Evolutionary conservation across 2,113 vertebrate species (phyloP).

Genomic region (Python bivittatus): DNA sequence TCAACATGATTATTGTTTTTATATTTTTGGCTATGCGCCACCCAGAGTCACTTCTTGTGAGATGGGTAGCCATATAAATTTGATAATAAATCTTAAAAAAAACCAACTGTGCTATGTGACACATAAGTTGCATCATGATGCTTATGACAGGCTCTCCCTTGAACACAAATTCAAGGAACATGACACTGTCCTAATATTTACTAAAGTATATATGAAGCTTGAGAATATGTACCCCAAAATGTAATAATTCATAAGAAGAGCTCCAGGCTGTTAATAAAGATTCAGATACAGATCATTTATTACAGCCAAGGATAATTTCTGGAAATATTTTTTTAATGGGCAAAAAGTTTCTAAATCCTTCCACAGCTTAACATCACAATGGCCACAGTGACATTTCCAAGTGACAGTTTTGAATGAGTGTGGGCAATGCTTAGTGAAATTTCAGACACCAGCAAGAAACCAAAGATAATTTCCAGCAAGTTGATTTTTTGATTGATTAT

Average conservation of each 20-base stretch:
- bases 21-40: no score
- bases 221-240: not conserved
- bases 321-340: not conserved
- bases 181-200: not conserved
- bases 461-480: no score
- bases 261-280: not conserved
- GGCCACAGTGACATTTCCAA: not conserved
- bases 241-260: not conserved
- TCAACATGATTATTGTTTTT: no score
- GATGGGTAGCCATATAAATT: no score
- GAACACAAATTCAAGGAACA: not conserved
- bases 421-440: no score
- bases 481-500: no score
- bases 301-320: not conserved
- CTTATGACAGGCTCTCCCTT: not conserved
- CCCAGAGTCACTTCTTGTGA: no score
- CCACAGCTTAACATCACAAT: not conserved
- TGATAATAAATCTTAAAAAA: no score
- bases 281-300: not conserved
- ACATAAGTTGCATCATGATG: conserved; percentile 25
- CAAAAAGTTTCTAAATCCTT: not conserved
- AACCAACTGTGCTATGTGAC: no score
- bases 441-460: no score
- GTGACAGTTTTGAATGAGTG: no score
- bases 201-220: conserved; percentile 11